Percentiles rank a stretch among this genome's conserved stretches.
Conservation (phyloP, 2,888 invertebrate genomes). For the Mayetiola destructor region DNA sequence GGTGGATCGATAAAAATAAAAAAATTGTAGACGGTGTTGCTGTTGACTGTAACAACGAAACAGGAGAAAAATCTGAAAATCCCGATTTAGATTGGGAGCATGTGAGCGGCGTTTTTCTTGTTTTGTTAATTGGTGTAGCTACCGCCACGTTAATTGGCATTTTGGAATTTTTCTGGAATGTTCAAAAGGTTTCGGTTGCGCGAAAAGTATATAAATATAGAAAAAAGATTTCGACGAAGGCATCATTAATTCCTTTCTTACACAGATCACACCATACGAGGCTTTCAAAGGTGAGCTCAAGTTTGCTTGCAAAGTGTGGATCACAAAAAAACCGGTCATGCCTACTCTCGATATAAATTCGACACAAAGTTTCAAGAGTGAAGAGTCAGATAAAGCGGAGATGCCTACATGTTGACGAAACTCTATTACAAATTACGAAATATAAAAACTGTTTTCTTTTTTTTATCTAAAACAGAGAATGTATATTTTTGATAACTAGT, state of each 20-base stretch:
- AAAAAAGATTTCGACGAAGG: not conserved
- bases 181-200: slow-evolving; percentile 58
- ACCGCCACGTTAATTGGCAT: slow-evolving; percentile 60
- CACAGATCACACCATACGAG: slow-evolving; percentile 51
- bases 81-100: slow-evolving; percentile 40
- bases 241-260: not conserved
- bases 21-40: not conserved
- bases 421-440: no score
- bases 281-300: slow-evolving; percentile 53
- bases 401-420: no score
- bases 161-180: slow-evolving; percentile 74
- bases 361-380: no score
- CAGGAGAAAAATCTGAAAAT: slow-evolving; percentile 23
- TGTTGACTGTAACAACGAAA: slow-evolving; percentile 15
- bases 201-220: slow-evolving; percentile 47
- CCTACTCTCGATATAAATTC: no score
- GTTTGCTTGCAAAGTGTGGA: slow-evolving; percentile 59
- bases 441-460: no score
- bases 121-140: slow-evolving; percentile 57
- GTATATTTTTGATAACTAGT: no score
- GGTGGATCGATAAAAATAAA: slow-evolving; percentile 69
- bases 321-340: slow-evolving; percentile 53
- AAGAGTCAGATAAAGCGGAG: no score
- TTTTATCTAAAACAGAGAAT: no score
- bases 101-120: slow-evolving; percentile 84